phyloP scores from a whole-genome alignment of 2,888 invertebrate species.

The Pseudeuparius sepicola region DNA sequence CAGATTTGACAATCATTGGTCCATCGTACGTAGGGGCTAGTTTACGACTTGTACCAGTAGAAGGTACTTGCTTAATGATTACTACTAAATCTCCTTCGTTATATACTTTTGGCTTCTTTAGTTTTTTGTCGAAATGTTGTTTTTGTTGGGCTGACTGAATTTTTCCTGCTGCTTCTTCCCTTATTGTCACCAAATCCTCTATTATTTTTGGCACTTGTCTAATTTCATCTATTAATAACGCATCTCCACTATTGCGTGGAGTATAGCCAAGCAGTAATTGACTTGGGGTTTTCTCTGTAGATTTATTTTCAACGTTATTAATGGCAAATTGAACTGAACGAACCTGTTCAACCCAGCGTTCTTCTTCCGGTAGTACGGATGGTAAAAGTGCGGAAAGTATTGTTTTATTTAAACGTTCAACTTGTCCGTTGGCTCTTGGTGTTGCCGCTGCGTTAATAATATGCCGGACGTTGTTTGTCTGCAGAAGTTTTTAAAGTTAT shows the following conservation, averaged over 20 bases:
- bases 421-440: slow-evolving; percentile 32
- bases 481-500: slow-evolving; percentile 6
- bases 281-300: slow-evolving; percentile 22
- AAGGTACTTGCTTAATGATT: slow-evolving; percentile 16
- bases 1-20: slow-evolving; percentile 18
- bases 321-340: slow-evolving; percentile 28
- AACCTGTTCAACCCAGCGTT: slow-evolving; percentile 32
- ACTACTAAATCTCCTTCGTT: slow-evolving; percentile 20
- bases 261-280: slow-evolving; percentile 20
- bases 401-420: slow-evolving; percentile 29
- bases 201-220: slow-evolving; percentile 13
- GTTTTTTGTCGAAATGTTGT: slow-evolving; percentile 16
- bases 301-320: slow-evolving; percentile 29
- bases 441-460: not conserved
- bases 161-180: slow-evolving; percentile 6
- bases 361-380: slow-evolving; percentile 23
- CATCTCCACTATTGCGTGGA: slow-evolving; percentile 15
- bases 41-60: slow-evolving; percentile 18
- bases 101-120: slow-evolving; percentile 12
- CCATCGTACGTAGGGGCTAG: slow-evolving; percentile 17
- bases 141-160: slow-evolving; percentile 7
- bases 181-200: slow-evolving; percentile 15
- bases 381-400: slow-evolving; percentile 26
- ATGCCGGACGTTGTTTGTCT: slow-evolving; percentile 3
- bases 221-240: slow-evolving; percentile 18